Percentiles rank a stretch among this genome's conserved stretches.
phyloP scores from a whole-genome alignment of 2,113 vertebrate species.

The Azemiops feae region DNA sequence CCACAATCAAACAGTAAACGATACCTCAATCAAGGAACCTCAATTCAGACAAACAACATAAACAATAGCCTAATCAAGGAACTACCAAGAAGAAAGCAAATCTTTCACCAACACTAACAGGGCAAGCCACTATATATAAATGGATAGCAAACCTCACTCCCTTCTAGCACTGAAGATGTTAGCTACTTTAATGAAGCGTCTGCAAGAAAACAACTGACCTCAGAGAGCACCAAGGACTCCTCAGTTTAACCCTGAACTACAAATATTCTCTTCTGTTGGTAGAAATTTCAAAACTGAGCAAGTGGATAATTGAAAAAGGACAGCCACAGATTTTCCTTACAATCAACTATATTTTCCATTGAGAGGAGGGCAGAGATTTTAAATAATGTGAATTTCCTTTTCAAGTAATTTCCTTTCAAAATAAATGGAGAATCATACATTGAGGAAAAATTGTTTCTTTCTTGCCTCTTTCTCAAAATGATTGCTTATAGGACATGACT shows the following conservation, averaged over 20 bases:
- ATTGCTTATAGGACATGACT: not conserved
- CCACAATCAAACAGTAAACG: too few relatives aligned
- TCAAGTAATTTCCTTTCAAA: not conserved
- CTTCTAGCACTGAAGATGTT: too few relatives aligned
- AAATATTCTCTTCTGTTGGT: not conserved
- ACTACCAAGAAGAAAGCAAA: too few relatives aligned
- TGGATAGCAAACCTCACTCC: too few relatives aligned
- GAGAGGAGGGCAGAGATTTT: not conserved
- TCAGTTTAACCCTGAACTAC: not conserved
- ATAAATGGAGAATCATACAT: not conserved
- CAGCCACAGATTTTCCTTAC: not conserved
- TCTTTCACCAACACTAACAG: too few relatives aligned
- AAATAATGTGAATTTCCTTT: not conserved
- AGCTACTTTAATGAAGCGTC: too few relatives aligned
- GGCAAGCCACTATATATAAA: too few relatives aligned
- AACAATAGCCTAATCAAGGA: too few relatives aligned
- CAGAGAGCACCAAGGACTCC: too few relatives aligned
- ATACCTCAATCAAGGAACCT: too few relatives aligned
- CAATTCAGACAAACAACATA: too few relatives aligned
- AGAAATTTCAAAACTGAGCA: not conserved
- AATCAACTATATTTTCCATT: not conserved
- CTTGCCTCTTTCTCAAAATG: not conserved
- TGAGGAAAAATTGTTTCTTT: not conserved
- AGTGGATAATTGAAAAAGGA: not conserved
- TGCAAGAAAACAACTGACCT: too few relatives aligned